phyloP scores from a whole-genome alignment of 1,140 invertebrate species.

The Andrena cerasifolii region DNA sequence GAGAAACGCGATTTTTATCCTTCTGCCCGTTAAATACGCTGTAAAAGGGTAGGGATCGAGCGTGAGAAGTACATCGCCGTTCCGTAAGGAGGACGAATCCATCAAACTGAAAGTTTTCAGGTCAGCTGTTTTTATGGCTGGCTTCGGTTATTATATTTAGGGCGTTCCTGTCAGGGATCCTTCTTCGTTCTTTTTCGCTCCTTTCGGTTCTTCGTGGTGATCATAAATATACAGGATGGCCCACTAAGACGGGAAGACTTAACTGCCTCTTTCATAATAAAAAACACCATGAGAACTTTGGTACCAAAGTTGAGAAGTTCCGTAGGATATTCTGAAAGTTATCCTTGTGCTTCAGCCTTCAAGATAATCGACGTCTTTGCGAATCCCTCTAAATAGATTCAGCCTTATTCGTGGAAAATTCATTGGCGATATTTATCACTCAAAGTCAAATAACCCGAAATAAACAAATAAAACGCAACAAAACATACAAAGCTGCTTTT shows the following conservation, averaged over 20 bases:
- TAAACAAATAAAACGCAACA: not conserved
- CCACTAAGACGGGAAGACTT: not conserved
- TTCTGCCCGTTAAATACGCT: slow-evolving; percentile 5
- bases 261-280: not conserved
- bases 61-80: not conserved
- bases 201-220: no score
- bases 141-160: slow-evolving; percentile 2
- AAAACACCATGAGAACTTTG: no score
- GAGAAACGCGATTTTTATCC: not conserved
- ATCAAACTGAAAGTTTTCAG: slow-evolving; percentile 31
- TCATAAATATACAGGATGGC: not conserved
- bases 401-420: no score
- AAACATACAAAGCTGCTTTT: not conserved
- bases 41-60: not conserved
- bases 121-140: slow-evolving; percentile 27
- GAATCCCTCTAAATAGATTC: no score
- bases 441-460: no score
- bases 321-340: no score
- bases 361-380: no score
- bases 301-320: no score
- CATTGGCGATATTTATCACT: no score
- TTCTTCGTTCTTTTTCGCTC: not conserved
- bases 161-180: not conserved
- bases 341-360: no score
- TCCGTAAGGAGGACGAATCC: slow-evolving; percentile 14